Conservation (phyloP, 2,797 vertebrate species). For the Myioborus miniatus region DNA sequence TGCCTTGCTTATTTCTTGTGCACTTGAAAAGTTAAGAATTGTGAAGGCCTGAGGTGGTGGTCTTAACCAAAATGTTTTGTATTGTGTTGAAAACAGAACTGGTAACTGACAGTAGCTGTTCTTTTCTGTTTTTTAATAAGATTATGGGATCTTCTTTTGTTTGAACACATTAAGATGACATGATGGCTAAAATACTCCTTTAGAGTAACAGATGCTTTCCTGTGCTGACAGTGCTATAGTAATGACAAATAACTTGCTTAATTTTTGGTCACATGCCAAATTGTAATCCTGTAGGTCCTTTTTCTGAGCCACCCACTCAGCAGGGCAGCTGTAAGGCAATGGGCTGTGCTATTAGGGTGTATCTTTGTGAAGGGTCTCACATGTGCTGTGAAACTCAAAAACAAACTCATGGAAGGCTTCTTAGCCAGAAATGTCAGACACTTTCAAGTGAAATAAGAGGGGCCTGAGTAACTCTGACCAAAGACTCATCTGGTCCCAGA, state of each 20-base stretch:
- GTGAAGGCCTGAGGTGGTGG: neutral
- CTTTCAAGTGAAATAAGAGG: neutral
- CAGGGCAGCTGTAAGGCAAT: neutral
- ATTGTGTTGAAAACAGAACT: neutral
- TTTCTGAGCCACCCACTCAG: neutral
- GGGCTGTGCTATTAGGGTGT: neutral
- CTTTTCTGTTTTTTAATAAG: neutral
- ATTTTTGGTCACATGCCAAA: neutral
- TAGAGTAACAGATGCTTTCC: constrained; percentile 5
- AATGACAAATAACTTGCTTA: constrained; percentile 17
- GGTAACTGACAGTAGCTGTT: neutral
- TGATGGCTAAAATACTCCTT: neutral
- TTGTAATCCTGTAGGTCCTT: neutral
- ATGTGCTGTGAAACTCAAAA: neutral
- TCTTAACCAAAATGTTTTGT: neutral
- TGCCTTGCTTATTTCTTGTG: neutral
- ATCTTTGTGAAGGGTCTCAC: neutral
- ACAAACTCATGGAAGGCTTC: neutral
- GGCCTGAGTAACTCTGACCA: neutral
- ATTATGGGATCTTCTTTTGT: neutral
- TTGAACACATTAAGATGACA: neutral
- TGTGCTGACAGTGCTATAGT: neutral
- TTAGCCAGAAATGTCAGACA: neutral
- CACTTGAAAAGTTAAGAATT: neutral
- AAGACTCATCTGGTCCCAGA: neutral